Conservation (phyloP, 2,888 invertebrate genomes). For the Alloplasta piceator region DNA sequence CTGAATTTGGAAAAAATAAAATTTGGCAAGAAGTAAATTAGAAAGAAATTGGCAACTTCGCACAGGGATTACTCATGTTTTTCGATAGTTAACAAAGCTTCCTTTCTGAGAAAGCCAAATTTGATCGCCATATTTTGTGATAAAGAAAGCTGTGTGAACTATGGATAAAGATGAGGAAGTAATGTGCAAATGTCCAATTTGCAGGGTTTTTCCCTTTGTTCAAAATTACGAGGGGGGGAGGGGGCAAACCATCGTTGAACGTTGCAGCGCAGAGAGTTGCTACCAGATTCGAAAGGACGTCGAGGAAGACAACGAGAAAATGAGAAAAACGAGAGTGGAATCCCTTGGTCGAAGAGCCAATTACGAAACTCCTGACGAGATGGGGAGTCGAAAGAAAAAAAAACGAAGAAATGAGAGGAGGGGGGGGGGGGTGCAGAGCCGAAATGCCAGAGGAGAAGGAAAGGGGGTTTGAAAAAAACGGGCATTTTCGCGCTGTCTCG, state of each 20-base stretch:
- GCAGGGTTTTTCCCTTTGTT: not conserved
- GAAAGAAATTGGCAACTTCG: no score
- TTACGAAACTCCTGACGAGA: constrained; percentile 71
- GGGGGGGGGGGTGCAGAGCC: constrained; percentile 9
- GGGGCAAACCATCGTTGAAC: not conserved
- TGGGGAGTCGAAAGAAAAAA: constrained; percentile 48
- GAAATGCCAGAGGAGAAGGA: constrained; percentile 8
- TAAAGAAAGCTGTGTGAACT: no score
- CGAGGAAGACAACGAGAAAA: constrained; percentile 35
- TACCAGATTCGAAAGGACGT: constrained; percentile 1
- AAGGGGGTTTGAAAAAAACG: constrained; percentile 7
- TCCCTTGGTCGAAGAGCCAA: constrained; percentile 72
- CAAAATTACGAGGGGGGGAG: not conserved
- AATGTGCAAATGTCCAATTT: no score
- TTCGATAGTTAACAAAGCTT: no score
- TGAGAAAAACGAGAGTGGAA: constrained; percentile 52
- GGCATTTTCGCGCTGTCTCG: constrained; percentile 2
- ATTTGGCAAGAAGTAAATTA: no score
- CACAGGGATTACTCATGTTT: no score
- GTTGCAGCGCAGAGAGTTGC: constrained; percentile 40
- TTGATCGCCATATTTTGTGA: no score
- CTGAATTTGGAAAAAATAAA: no score
- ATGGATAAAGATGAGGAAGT: no score
- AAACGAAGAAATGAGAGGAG: constrained; percentile 35
- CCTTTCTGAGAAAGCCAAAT: no score